phyloP scores from a whole-genome alignment of 2,888 invertebrate genomes.

The Antitype chi region DNA sequence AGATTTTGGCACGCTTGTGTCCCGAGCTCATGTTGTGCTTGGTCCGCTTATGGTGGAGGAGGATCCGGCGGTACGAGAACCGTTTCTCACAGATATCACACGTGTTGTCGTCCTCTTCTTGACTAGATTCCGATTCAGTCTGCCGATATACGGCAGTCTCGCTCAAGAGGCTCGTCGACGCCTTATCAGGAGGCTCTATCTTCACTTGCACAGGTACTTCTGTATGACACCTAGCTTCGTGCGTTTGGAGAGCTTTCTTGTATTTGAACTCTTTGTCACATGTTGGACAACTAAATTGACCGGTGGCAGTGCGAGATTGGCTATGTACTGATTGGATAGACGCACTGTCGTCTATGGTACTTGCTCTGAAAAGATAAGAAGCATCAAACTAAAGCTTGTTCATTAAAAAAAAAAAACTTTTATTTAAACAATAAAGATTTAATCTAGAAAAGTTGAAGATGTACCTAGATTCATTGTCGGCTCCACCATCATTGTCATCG shows the following conservation, averaged over 20 bases:
- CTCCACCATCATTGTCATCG: constrained; percentile 74
- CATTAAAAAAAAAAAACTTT: not conserved
- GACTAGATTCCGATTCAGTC: constrained; percentile 84
- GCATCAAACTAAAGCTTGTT: not conserved
- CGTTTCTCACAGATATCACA: constrained; percentile 88
- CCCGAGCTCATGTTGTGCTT: constrained; percentile 87
- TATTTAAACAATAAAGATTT: not conserved
- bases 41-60: constrained; percentile 85
- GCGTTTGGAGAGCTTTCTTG: constrained; percentile 78
- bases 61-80: constrained; percentile 85
- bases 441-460: constrained; percentile 8
- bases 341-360: constrained; percentile 76
- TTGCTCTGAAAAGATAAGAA: constrained; percentile 72
- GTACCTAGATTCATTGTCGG: constrained; percentile 79
- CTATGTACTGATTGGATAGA: constrained; percentile 77
- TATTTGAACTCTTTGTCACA: constrained; percentile 86
- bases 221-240: constrained; percentile 71
- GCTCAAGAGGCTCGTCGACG: constrained; percentile 71
- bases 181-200: constrained; percentile 77
- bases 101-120: constrained; percentile 85
- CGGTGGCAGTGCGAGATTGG: constrained; percentile 61
- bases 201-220: constrained; percentile 74
- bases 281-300: constrained; percentile 74
- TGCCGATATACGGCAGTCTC: constrained; percentile 66
- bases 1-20: constrained; percentile 83